A percentile compares a stretch with the other conserved stretches of the same genome.
phyloP scores from a whole-genome alignment of 92 coral and sea anemone species.

The Desmophyllum pertusum region DNA sequence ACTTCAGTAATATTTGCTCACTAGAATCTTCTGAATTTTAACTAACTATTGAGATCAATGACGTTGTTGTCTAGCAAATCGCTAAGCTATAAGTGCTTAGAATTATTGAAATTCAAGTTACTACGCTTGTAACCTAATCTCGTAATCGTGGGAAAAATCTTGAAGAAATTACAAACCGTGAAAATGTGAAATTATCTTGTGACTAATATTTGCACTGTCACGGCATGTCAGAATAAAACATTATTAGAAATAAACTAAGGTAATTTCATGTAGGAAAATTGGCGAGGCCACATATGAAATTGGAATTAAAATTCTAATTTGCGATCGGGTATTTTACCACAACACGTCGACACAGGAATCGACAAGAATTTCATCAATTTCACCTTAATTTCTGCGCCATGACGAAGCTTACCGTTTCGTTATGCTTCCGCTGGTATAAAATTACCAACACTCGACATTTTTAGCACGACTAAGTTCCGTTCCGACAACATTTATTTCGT shows the following conservation, averaged over 20 bases:
- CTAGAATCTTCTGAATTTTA: constrained; percentile 3
- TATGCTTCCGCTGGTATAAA: neutral
- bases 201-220: too few relatives aligned
- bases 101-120: neutral
- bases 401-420: neutral
- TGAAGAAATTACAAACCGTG: neutral
- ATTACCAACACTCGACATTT: neutral
- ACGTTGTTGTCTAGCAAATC: neutral
- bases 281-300: neutral
- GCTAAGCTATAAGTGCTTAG: neutral
- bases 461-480: neutral
- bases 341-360: neutral
- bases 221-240: neutral
- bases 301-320: neutral
- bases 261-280: neutral
- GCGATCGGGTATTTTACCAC: neutral
- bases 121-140: neutral
- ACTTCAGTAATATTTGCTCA: neutral
- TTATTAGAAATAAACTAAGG: neutral
- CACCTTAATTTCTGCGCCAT: neutral
- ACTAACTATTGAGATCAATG: neutral
- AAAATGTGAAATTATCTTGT: too few relatives aligned
- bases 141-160: neutral
- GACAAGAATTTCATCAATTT: neutral
- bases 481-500: neutral